These are phyloP conservation scores for Calameuta pallipes DNA, from an alignment of 2,888 invertebrate species.

Conservation along the genomic window DNA sequence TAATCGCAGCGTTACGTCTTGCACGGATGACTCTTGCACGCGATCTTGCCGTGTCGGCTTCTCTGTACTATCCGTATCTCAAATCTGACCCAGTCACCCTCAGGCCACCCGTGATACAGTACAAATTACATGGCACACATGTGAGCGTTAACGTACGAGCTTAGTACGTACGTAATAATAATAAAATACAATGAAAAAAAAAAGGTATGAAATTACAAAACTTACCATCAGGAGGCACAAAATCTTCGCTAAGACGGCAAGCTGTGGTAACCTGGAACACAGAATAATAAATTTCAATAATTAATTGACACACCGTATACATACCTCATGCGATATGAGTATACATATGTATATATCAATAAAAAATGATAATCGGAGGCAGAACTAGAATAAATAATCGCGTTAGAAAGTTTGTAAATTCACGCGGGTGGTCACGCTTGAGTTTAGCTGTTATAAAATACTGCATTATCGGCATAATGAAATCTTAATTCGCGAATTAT, in stretches of 20 bases:
- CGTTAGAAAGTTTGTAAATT: neutral
- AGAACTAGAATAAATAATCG: neutral
- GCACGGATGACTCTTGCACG: constrained; percentile 35
- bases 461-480: neutral
- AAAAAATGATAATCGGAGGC: neutral
- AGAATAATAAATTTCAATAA: constrained; percentile 30
- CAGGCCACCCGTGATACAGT: neutral
- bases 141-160: too few relatives aligned
- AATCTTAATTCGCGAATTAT: constrained; percentile 5
- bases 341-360: too few relatives aligned
- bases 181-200: neutral
- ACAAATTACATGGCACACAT: neutral
- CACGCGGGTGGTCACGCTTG: neutral
- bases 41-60: constrained; percentile 31
- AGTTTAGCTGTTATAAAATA: too few relatives aligned
- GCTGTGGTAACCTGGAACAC: constrained; percentile 87
- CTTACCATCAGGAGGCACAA: constrained; percentile 91
- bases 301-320: neutral
- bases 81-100: constrained; percentile 50
- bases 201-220: constrained; percentile 37
- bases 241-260: constrained; percentile 91
- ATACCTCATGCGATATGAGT: too few relatives aligned
- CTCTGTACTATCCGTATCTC: constrained; percentile 31
- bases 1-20: constrained; percentile 39
- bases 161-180: neutral